Conservation (phyloP, 2,888 invertebrate genomes). For the Brenthis hecate region DNA sequence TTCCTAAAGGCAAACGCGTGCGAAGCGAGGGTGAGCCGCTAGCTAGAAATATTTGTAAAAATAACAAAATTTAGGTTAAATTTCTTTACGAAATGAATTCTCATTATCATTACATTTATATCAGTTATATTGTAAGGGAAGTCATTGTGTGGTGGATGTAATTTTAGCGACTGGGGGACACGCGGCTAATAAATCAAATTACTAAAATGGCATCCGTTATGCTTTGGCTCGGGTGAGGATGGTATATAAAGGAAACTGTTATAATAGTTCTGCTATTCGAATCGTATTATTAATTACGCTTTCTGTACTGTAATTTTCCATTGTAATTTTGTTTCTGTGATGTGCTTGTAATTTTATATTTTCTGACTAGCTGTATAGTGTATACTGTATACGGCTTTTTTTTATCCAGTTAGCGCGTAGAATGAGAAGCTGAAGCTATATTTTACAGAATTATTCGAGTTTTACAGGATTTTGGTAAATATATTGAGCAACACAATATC, state of each 20-base stretch:
- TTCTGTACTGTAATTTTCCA: too few relatives aligned
- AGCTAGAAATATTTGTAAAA: not conserved
- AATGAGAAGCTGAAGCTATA: too few relatives aligned
- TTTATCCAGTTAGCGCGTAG: too few relatives aligned
- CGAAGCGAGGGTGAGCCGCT: too few relatives aligned
- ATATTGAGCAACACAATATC: too few relatives aligned
- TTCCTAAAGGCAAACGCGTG: too few relatives aligned
- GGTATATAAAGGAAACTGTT: constrained; percentile 3
- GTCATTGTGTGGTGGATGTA: constrained; percentile 31
- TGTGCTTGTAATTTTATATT: too few relatives aligned
- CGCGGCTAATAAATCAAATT: constrained; percentile 46
- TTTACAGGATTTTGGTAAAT: too few relatives aligned
- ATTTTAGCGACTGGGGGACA: constrained; percentile 32
- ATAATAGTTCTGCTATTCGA: constrained; percentile 1
- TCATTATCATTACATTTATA: constrained; percentile 23
- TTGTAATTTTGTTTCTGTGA: too few relatives aligned
- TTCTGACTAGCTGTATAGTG: too few relatives aligned
- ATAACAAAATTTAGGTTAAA: not conserved
- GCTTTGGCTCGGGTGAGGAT: constrained; percentile 8
- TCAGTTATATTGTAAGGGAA: constrained; percentile 34
- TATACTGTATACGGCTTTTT: too few relatives aligned
- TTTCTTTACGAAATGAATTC: not conserved
- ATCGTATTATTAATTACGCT: not conserved
- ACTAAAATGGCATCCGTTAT: constrained; percentile 43
- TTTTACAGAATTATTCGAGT: too few relatives aligned